A percentile compares a stretch with the other conserved stretches of the same genome.
Evolutionary conservation across 2,888 invertebrate species (phyloP).

Genomic region (Spilosoma lubricipeda): DNA sequence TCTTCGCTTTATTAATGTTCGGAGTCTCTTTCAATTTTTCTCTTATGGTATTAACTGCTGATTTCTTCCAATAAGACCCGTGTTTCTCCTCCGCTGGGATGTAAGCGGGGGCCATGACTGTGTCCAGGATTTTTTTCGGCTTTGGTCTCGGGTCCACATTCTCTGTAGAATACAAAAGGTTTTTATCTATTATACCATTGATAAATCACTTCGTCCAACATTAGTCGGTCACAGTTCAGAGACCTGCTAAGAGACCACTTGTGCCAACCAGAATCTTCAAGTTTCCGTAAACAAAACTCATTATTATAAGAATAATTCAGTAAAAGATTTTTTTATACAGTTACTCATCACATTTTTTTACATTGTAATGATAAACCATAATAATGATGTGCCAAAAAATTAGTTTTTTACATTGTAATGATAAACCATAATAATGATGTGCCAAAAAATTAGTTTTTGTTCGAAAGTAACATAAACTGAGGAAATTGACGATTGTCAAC

Average conservation of each 20-base stretch:
- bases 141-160: conserved; percentile 71
- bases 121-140: conserved; percentile 73
- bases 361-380: neutral
- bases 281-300: neutral
- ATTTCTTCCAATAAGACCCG: conserved; percentile 75
- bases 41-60: conserved; percentile 66
- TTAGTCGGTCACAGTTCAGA: neutral
- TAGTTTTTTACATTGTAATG: neutral
- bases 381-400: neutral
- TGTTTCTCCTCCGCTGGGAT: conserved; percentile 76
- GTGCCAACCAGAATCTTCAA: neutral
- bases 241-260: neutral
- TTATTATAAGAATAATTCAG: neutral
- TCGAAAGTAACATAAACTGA: neutral
- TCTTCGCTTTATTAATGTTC: conserved; percentile 87
- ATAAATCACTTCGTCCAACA: neutral
- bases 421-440: neutral
- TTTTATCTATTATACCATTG: neutral
- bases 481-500: neutral
- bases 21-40: conserved; percentile 62
- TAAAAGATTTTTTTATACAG: neutral
- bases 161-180: conserved; percentile 54
- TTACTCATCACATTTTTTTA: neutral
- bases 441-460: neutral
- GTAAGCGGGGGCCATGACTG: conserved; percentile 71